Base-by-base conservation (phyloP, 1,140 invertebrate genomes). In the Calosoma granatense region DNA sequence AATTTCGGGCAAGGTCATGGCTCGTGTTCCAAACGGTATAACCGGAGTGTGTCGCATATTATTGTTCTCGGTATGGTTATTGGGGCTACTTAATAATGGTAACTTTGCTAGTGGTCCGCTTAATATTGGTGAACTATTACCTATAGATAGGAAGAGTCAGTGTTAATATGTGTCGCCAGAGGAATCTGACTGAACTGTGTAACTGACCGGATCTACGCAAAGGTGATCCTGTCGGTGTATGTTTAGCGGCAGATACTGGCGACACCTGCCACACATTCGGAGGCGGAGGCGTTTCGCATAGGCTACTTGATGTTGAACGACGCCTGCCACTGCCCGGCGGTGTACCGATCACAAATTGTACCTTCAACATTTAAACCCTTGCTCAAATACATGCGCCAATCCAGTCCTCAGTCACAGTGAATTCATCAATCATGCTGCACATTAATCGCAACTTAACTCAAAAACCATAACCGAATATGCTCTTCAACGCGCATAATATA, bases 281-380 rank as follows among this genome's bases (percentile, higher is more conserved):
- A 0, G 84, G 82, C 41, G 88, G 90, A 56, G 88, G 87, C 56
- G 85, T 86, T 66, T 87, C 85, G 51, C 82, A 78, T 39, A 79
- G 65, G 59, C 78, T 80, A 62, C 84, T 82, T 0, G 83, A 83
- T 20, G 82, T 78, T 54, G 83, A 81, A 60, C 84, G 78, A 63
- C 83, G 79, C 3, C 70, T 43, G 22, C 75, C 76, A 63, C 82
- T 80, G 36, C 80, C 80, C 4, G 91, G 91, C 23, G 92, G 90
- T 41, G 91, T 92, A n/a, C 90, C 90, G 72, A 94, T 89, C 47
- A 84, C 85, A 74, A 94, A 94, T 67, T 93, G 90, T 52, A 92
- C 84, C 83, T 83, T 60, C n/a, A n/a, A n/a, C n/a, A n/a, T n/a
- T 17, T 53, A 36, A 41, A 43, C 30, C 43, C 22, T 41, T 26